Evolutionary conservation across 2,797 vertebrate species (phyloP), one percentile per base, ranked within the genome.

Genomic region (Geotria australis): DNA sequence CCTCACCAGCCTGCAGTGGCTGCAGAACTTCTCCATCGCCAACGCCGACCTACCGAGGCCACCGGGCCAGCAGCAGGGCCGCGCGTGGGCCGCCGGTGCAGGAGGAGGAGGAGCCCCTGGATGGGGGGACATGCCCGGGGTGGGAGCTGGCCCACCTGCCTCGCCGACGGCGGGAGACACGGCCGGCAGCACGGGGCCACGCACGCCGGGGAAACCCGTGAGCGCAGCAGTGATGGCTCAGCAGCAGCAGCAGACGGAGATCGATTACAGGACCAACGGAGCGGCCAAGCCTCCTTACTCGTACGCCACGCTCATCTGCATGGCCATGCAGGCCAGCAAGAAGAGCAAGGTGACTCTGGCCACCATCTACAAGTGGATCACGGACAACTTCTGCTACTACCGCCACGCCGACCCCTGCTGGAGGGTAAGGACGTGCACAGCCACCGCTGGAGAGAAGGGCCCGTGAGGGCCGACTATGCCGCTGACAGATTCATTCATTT

Each of bases 321-420:
- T 96, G 89, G 84, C 84, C 10, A 95, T 96, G 85, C 80, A 93
- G 64, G 83, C 81, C 60, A 85, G 83, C 68, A 75, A 80, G 60
- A 77, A 80, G 72, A 78, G 68, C 66, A 86, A 95, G 72, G 85
- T 94, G 71, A 93, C 84, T 0, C 75, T 96, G 58, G 81, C 85
- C 2, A 79, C 76, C 71, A 96, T 96, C 75, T 96, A 96, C 72
- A 78, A 80, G 61, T 96, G 85, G 85, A 94, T 96, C 71, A 94
- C 81, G 0, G 88, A 96, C 65, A 91, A 95, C 70, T 96, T 84
- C 77, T 95, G 89, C 74, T 96, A 88, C 70, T 96, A 85, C 71
- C 66, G 79, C 46, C 79, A 93, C 0, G 88, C 86, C 0, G 88
- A 96, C 60, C 84, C 85, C 66, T 93, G 82, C 64, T 93, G 88